phyloP scores from a whole-genome alignment of 1,140 invertebrate species.

The Brachionus rubens region DNA sequence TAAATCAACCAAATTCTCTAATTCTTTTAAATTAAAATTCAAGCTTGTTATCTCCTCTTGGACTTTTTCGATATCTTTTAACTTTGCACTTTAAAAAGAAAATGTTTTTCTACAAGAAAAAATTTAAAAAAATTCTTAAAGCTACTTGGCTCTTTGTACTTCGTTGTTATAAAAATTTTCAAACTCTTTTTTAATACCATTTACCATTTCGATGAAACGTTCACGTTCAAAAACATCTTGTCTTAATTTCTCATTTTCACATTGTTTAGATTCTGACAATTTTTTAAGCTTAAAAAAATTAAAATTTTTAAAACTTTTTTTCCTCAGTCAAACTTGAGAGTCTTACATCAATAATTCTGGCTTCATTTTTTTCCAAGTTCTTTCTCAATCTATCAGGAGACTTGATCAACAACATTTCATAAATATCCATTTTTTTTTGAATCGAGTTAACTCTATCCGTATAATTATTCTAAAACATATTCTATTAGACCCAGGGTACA shows the following conservation, averaged over 20 bases:
- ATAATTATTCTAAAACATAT: not conserved
- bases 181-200: not conserved
- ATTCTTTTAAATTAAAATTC: not conserved
- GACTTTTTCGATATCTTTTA: constrained; percentile 3
- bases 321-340: too few species aligned
- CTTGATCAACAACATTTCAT: constrained; percentile 2
- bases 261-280: not conserved
- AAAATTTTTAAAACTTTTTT: not conserved
- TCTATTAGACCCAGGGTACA: too few species aligned
- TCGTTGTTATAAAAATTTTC: constrained; percentile 11
- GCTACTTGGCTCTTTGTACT: constrained; percentile 20
- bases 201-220: not conserved
- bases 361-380: constrained; percentile 17
- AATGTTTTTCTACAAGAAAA: not conserved
- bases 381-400: constrained; percentile 23
- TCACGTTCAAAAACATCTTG: not conserved
- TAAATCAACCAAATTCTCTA: not conserved
- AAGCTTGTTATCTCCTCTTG: constrained; percentile 5
- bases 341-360: constrained; percentile 24
- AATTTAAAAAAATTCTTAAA: not conserved
- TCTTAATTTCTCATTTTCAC: not conserved
- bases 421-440: constrained; percentile 18
- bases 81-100: not conserved
- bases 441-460: not conserved
- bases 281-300: constrained; percentile 19